Evolutionary conservation across 2,113 vertebrate genomes (phyloP), one percentile per base, ranked within the genome.

Genomic region (Anarhynchus alexandrinus): DNA sequence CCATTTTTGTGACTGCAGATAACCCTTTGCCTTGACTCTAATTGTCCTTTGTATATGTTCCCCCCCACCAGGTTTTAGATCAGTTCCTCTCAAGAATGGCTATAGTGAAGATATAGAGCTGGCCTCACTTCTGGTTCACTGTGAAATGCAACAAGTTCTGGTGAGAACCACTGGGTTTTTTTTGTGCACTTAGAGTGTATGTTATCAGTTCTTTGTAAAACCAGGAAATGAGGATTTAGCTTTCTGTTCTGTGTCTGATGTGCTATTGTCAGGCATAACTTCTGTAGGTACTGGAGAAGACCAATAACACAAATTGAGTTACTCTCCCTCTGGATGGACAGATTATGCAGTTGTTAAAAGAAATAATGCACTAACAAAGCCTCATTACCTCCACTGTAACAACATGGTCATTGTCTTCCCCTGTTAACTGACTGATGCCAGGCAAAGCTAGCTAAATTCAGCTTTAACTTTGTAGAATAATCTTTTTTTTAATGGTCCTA

Each of bases 1-100:
- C 30, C 22, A 2, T 52, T 92, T 76, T 30, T 88, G 71, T 84
- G 69, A 57, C 26, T 78, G 54, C 51, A 52, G 18, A 32, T 90
- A 27, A 52, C 7, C 17, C n/a, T 78, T 57, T 51, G 30, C 21
- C 49, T 61, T 87, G 17, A 55, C 21, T 88, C 34, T 92, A 66
- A 89, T 5, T 86, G 40, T 66, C 6, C 30, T 94, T 72, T 89
- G 11, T 77, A 22, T 94, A 12, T 45, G 42, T 78, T 85, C 10
- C 6, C 38, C 29, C 36, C 27, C 7, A 26, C 25, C 96, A 99
- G 99, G 99, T 55, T 99, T 99, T 87, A 98, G 99, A 69, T 99
- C 99, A 2, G 98, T 99, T 43, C 99, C 99, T 81, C 98, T 99
- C 57, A 99, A 99, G 97, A 99, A 99, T 0, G 99, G 99, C 64